Conservation (phyloP, 2,113 vertebrate genomes). For the Potamarius usumacintae region DNA sequence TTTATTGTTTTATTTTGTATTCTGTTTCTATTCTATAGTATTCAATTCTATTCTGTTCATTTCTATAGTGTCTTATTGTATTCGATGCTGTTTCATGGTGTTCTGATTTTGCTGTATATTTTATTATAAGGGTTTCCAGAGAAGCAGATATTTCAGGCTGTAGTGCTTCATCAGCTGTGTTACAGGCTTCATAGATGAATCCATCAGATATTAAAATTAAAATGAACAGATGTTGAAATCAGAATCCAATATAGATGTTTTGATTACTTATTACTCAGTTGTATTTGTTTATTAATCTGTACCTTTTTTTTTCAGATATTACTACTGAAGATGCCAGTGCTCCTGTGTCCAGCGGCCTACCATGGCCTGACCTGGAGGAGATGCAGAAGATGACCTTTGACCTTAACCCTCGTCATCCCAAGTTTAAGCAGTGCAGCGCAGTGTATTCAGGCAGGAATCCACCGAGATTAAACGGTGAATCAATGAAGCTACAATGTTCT, state of each 20-base stretch:
- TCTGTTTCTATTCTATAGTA: not conserved
- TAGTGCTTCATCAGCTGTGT: not conserved
- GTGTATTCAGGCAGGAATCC: slow-evolving; percentile 82
- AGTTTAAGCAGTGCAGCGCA: slow-evolving; percentile 83
- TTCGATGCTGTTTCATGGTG: not conserved
- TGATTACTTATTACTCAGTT: not conserved
- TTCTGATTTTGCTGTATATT: not conserved
- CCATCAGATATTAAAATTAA: not conserved
- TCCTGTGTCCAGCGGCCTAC: slow-evolving; percentile 62
- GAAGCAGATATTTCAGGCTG: not conserved
- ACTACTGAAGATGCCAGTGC: slow-evolving; percentile 66
- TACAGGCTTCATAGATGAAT: not conserved
- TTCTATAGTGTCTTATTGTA: not conserved
- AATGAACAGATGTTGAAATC: not conserved
- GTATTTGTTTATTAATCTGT: not conserved
- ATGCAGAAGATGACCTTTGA: slow-evolving; percentile 90
- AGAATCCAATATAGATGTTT: not conserved
- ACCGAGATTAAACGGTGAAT: slow-evolving; percentile 78
- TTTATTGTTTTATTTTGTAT: too few species aligned
- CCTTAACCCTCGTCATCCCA: slow-evolving; percentile 83
- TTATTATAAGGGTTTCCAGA: not conserved
- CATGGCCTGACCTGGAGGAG: slow-evolving; percentile 94
- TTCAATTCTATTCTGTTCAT: not conserved
- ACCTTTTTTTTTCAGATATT: slow-evolving; percentile 59
- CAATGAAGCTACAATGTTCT: not conserved